A percentile compares a stretch with the other conserved stretches of the same genome.
phyloP scores from a whole-genome alignment of 2,113 vertebrate genomes.

The Zosterops pallidus region DNA sequence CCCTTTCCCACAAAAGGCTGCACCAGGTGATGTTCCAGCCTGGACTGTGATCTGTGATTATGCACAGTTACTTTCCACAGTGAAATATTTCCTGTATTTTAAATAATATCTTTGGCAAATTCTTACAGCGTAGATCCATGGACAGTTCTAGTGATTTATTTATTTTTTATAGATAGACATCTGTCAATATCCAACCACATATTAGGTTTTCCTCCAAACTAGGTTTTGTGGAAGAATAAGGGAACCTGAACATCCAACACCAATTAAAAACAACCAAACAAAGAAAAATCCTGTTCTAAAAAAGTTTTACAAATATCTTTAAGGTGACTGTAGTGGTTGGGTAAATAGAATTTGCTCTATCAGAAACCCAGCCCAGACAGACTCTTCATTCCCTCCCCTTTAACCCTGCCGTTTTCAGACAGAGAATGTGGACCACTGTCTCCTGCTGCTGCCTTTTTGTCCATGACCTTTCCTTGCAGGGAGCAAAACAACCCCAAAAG shows the following conservation, averaged over 20 bases:
- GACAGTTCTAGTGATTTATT: background rate
- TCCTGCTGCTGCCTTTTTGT: conserved; percentile 21
- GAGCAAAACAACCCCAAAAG: conserved; percentile 8
- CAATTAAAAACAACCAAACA: background rate
- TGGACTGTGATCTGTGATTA: background rate
- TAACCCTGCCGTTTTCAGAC: background rate
- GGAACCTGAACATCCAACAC: background rate
- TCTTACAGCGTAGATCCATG: background rate
- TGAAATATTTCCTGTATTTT: background rate
- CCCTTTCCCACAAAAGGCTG: background rate
- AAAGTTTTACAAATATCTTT: background rate
- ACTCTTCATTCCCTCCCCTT: background rate
- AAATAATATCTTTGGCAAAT: background rate
- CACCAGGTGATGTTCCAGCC: background rate
- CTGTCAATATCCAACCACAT: background rate
- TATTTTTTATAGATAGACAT: background rate
- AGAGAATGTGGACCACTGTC: background rate
- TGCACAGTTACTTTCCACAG: background rate
- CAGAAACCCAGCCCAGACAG: background rate
- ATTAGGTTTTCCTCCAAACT: background rate
- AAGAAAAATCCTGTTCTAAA: background rate
- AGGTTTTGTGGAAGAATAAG: background rate
- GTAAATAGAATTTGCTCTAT: background rate
- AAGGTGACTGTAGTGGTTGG: background rate
- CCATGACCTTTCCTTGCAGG: background rate